Conservation (phyloP, 2,797 vertebrate genomes). For the Pelodytes ibericus region DNA sequence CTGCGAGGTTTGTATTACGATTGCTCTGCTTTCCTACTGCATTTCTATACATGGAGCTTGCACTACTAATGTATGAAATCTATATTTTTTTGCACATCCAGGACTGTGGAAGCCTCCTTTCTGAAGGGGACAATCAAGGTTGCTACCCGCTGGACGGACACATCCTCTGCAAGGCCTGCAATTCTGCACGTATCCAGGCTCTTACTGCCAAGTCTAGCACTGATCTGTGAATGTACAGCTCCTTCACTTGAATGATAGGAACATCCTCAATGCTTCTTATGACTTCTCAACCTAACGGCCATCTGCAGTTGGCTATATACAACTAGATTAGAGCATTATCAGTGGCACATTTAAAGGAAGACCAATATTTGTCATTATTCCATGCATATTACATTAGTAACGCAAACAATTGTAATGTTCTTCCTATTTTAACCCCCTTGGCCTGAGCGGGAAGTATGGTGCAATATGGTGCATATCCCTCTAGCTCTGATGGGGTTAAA, state of each 20-base stretch:
- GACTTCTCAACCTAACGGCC: constrained; percentile 33
- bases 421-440: not conserved
- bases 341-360: constrained; percentile 14
- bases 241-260: constrained; percentile 63
- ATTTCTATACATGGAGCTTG: no score
- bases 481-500: not conserved
- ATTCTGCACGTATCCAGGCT: constrained; percentile 90
- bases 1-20: constrained; percentile 84
- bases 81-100: constrained; percentile 60
- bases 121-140: constrained; percentile 97
- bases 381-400: not conserved
- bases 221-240: constrained; percentile 83
- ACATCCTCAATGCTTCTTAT: constrained; percentile 57
- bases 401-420: constrained; percentile 13
- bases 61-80: not conserved
- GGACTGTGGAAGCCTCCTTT: constrained; percentile 93
- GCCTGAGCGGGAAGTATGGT: not conserved
- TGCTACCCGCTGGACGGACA: constrained; percentile 97
- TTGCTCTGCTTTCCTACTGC: no score
- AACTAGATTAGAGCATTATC: constrained; percentile 1
- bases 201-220: constrained; percentile 97
- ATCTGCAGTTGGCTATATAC: constrained; percentile 24
- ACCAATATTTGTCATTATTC: constrained; percentile 14
- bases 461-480: not conserved
- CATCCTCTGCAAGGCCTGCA: constrained; percentile 97